These are phyloP conservation scores for Calephelis perditalis DNA, from an alignment of 2,888 invertebrate genomes.

Conservation along the genomic window DNA sequence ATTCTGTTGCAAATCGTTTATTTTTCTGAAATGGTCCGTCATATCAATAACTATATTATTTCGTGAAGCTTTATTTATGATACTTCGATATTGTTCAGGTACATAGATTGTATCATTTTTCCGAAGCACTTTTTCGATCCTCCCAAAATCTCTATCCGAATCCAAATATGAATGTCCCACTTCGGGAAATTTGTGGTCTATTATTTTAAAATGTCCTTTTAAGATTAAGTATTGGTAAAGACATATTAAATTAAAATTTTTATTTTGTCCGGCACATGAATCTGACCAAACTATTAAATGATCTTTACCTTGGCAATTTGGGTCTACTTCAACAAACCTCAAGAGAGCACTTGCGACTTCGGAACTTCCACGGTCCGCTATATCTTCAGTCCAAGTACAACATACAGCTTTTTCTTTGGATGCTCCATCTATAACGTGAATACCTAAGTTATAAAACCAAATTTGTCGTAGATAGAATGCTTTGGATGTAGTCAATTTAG, in stretches of 20 bases:
- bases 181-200: conserved; percentile 42
- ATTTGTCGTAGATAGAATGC: conserved; percentile 26
- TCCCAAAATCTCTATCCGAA: conserved; percentile 37
- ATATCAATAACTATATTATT: conserved; percentile 13
- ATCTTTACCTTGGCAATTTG: conserved; percentile 23
- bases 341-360: conserved; percentile 22
- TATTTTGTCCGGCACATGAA: conserved; percentile 29
- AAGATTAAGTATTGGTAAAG: conserved; percentile 22
- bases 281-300: conserved; percentile 29
- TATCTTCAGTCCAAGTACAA: conserved; percentile 26
- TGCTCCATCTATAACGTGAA: conserved; percentile 24
- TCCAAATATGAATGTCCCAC: conserved; percentile 41
- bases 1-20: conserved; percentile 8
- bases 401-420: conserved; percentile 7
- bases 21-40: conserved; percentile 15
- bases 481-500: conserved; percentile 17
- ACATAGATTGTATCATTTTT: conserved; percentile 33
- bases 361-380: conserved; percentile 21
- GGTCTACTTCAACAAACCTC: conserved; percentile 26
- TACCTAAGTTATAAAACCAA: conserved; percentile 24
- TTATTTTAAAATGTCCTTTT: conserved; percentile 34
- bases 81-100: conserved; percentile 34
- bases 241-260: conserved; percentile 28
- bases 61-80: conserved; percentile 13
- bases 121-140: conserved; percentile 37